Conservation (phyloP, 2,113 vertebrate species). For the human region GRCh38 chr15:43398501-43399000, state of each 20-base stretch:
- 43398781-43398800: not conserved
- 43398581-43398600: not conserved
- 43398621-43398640: not conserved
- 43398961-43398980: conserved; percentile 1
- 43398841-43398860: accelerated
- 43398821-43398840: not conserved
- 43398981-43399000: not conserved
- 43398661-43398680: not conserved
- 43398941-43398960: not conserved
- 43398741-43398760: not conserved
- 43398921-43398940: not conserved
- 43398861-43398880: not conserved
- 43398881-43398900: not conserved
- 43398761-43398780: not conserved
- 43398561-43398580: not conserved
- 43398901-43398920: not conserved
- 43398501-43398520: not conserved
- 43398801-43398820: not conserved
- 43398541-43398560: not conserved
- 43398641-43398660: not conserved
- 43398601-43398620: not conserved
- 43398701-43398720: not conserved
- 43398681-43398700: not conserved
- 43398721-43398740: not conserved
- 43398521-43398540: not conserved